phyloP scores from a whole-genome alignment of 2,113 vertebrate species.

The Bostrychus sinensis region DNA sequence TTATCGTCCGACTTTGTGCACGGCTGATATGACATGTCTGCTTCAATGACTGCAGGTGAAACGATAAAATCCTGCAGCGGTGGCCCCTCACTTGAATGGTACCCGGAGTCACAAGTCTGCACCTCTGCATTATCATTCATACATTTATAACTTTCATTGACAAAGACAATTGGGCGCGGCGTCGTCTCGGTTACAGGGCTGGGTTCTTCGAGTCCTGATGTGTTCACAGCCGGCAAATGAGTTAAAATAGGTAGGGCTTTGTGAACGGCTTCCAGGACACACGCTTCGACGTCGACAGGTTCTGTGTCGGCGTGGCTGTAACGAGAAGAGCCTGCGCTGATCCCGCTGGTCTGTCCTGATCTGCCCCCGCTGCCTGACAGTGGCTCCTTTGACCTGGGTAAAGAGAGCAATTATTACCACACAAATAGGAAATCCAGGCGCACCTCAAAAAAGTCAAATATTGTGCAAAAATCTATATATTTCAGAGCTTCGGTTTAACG shows the following conservation, averaged over 20 bases:
- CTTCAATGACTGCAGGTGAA: background rate
- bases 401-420: background rate
- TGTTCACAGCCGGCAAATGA: background rate
- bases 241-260: constrained; percentile 20
- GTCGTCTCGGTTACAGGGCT: background rate
- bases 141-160: constrained; percentile 52
- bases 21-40: constrained; percentile 48
- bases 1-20: constrained; percentile 25
- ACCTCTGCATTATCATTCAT: background rate
- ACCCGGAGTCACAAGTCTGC: constrained; percentile 8
- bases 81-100: constrained; percentile 15
- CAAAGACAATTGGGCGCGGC: constrained; percentile 18
- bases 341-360: constrained; percentile 44
- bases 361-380: constrained; percentile 16
- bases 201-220: background rate
- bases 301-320: constrained; percentile 52
- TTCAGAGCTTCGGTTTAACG: no score
- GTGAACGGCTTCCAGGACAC: constrained; percentile 18
- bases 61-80: background rate
- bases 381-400: constrained; percentile 39
- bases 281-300: background rate
- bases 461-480: no score
- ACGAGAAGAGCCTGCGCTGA: constrained; percentile 29
- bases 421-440: no score
- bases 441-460: no score